phyloP scores from a whole-genome alignment of 2,888 invertebrate genomes.

The Panzeria rudis region DNA sequence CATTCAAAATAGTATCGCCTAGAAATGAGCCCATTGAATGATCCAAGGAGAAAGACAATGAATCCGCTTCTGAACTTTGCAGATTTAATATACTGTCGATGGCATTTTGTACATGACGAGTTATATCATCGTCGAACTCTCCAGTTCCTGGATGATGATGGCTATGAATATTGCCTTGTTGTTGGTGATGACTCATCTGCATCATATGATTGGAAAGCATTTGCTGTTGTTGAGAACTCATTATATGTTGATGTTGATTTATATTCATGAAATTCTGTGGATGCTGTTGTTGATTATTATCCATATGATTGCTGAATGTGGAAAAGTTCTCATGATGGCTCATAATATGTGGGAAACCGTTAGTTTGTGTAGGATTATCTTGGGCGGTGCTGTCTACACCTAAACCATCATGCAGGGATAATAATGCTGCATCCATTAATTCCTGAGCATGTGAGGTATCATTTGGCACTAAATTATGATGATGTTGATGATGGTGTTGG shows the following conservation, averaged over 20 bases:
- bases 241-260: constrained; percentile 69
- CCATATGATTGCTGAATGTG: constrained; percentile 53
- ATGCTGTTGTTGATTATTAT: constrained; percentile 75
- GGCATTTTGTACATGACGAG: constrained; percentile 91
- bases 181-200: constrained; percentile 77
- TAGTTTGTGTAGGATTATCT: constrained; percentile 62
- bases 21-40: constrained; percentile 83
- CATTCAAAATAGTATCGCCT: constrained; percentile 82
- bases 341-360: constrained; percentile 64
- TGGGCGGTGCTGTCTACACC: constrained; percentile 75
- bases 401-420: constrained; percentile 80
- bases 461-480: constrained; percentile 72
- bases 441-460: constrained; percentile 71
- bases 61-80: constrained; percentile 85
- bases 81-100: constrained; percentile 91
- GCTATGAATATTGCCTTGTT: constrained; percentile 73
- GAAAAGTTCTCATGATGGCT: constrained; percentile 73
- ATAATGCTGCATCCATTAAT: constrained; percentile 78
- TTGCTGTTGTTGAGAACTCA: constrained; percentile 75
- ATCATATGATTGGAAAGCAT: constrained; percentile 73
- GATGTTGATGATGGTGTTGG: constrained; percentile 71
- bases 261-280: constrained; percentile 77
- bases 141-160: constrained; percentile 74
- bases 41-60: constrained; percentile 81
- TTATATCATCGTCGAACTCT: constrained; percentile 87